Evolutionary conservation across 2,797 vertebrate species (phyloP).

Genomic region (Gadopsis bispinosus): DNA sequence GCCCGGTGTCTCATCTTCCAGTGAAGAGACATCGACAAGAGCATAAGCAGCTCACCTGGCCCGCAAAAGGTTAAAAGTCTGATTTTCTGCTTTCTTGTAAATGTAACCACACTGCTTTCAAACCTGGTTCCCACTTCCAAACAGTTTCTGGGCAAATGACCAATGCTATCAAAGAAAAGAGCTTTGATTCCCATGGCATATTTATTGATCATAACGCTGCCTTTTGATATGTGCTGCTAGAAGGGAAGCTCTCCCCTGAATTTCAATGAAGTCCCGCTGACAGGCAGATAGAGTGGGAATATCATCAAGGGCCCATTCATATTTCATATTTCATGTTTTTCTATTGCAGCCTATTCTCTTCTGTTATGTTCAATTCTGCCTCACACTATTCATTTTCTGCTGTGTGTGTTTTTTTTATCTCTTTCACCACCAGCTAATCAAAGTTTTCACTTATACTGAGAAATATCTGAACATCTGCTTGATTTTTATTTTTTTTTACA

Average conservation of each 20-base stretch:
- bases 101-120: constrained; percentile 67
- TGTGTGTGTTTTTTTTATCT: constrained; percentile 23
- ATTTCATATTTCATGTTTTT: constrained; percentile 76
- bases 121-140: constrained; percentile 68
- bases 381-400: constrained; percentile 62
- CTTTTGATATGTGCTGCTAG: constrained; percentile 79
- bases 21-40: constrained; percentile 44
- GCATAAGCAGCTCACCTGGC: constrained; percentile 61
- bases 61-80: constrained; percentile 72
- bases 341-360: constrained; percentile 71
- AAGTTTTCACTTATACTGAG: no score
- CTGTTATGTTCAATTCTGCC: constrained; percentile 71
- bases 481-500: neutral
- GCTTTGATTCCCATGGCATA: constrained; percentile 80
- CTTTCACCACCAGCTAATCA: no score
- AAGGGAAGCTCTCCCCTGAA: constrained; percentile 70
- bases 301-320: constrained; percentile 79
- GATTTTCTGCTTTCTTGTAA: constrained; percentile 76
- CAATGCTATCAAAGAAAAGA: constrained; percentile 78
- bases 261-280: constrained; percentile 79
- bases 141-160: constrained; percentile 82
- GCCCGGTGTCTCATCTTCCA: constrained; percentile 30
- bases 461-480: constrained; percentile 12
- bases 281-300: constrained; percentile 77
- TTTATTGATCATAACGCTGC: constrained; percentile 82